Percentiles rank a stretch among this genome's conserved stretches.
Conservation (phyloP, 2,888 invertebrate species). For the Amiota minor region DNA sequence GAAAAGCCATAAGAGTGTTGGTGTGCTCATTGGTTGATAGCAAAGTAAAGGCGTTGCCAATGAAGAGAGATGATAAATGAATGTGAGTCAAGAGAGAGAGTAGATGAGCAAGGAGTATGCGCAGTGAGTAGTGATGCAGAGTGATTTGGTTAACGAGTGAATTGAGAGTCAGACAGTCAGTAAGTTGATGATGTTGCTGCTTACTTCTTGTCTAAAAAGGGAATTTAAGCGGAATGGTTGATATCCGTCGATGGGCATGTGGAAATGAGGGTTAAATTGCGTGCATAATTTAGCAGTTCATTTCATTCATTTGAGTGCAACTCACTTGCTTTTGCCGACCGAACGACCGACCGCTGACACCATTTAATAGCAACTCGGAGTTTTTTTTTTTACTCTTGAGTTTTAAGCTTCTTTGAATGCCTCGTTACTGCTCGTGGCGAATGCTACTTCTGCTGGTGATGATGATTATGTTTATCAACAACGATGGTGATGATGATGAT, state of each 20-base stretch:
- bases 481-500: conserved; percentile 33
- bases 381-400: conserved; percentile 15
- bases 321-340: conserved; percentile 15
- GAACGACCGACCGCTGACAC: no score
- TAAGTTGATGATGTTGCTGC: conserved; percentile 23
- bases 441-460: background rate
- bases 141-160: background rate
- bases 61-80: conserved; percentile 29
- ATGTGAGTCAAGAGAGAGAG: conserved; percentile 34
- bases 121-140: background rate
- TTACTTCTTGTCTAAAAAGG: background rate
- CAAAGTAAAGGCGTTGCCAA: conserved; percentile 51
- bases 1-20: background rate
- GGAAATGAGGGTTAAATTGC: conserved; percentile 66
- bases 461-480: background rate
- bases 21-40: conserved; percentile 46
- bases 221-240: conserved; percentile 12
- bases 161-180: conserved; percentile 11
- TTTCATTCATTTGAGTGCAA: conserved; percentile 67
- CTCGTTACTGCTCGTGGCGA: background rate
- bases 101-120: background rate
- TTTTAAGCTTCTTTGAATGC: conserved; percentile 41
- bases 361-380: background rate
- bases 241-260: conserved; percentile 44
- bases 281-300: conserved; percentile 70